Percentiles rank a stretch among this genome's conserved stretches.
phyloP scores from a whole-genome alignment of 2,797 vertebrate genomes.

The Phataginus tricuspis region DNA sequence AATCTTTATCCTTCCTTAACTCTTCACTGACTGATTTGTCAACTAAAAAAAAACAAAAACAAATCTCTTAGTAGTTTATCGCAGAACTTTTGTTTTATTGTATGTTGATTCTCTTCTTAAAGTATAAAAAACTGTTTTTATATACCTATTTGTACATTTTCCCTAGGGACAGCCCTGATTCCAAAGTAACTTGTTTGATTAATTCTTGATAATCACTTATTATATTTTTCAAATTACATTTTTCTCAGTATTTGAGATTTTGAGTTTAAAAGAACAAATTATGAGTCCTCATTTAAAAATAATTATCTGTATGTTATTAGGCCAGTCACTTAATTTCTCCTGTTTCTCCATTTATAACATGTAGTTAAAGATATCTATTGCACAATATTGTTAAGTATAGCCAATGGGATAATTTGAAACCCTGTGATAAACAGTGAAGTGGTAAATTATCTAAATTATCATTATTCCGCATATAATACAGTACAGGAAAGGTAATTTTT shows the following conservation, averaged over 20 bases:
- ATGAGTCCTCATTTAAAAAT: not conserved
- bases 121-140: not conserved
- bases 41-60: not conserved
- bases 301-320: not conserved
- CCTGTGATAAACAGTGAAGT: not conserved
- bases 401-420: not conserved
- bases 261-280: not conserved
- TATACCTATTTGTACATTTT: not conserved
- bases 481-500: not conserved
- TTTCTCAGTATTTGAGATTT: conserved; percentile 8
- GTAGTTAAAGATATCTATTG: not conserved
- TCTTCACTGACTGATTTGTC: not conserved
- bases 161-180: not conserved
- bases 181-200: not conserved
- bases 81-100: not conserved
- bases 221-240: not conserved
- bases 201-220: not conserved
- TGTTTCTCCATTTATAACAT: not conserved
- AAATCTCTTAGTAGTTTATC: not conserved
- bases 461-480: conserved; percentile 17
- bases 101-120: not conserved
- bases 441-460: not conserved
- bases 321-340: not conserved
- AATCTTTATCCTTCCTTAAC: not conserved
- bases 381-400: not conserved